Evolutionary conservation across 2,113 vertebrate species (phyloP).

Genomic region (Scalopus aquaticus): DNA sequence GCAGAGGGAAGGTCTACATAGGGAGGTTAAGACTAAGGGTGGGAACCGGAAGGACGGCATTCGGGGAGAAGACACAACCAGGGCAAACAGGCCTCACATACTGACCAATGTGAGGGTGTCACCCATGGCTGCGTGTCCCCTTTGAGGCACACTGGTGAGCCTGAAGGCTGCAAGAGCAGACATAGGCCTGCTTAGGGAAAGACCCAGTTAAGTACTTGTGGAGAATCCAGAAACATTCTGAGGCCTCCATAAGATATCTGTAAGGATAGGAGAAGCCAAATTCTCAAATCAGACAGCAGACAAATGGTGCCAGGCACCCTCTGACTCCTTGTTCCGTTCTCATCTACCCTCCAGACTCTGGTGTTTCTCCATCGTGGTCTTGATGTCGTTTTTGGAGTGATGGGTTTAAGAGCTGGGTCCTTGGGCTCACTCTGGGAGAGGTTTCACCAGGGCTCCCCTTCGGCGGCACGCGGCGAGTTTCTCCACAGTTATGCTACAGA

Average conservation of each 20-base stretch:
- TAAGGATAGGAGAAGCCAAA: not conserved
- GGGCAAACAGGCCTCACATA: no score
- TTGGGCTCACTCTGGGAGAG: no score
- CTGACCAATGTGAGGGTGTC: no score
- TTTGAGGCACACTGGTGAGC: not conserved
- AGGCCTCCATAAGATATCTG: not conserved
- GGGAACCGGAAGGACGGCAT: no score
- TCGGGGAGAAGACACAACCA: no score
- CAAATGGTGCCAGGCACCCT: not conserved
- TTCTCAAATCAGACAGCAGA: not conserved
- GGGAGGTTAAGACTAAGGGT: not conserved
- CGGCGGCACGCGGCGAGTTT: no score
- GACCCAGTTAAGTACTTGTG: not conserved
- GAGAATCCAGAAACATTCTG: not conserved
- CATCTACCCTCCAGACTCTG: not conserved
- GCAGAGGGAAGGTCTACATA: not conserved
- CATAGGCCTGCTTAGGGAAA: not conserved
- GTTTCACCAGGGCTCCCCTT: no score
- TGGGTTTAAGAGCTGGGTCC: no score
- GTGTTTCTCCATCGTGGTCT: not conserved
- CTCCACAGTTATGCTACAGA: no score
- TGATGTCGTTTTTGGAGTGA: no score
- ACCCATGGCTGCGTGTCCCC: no score
- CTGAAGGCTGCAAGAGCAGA: not conserved
- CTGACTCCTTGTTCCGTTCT: not conserved